These are phyloP conservation scores for Maccullochella peelii DNA, from an alignment of 2,113 vertebrate species.

Conservation along the genomic window DNA sequence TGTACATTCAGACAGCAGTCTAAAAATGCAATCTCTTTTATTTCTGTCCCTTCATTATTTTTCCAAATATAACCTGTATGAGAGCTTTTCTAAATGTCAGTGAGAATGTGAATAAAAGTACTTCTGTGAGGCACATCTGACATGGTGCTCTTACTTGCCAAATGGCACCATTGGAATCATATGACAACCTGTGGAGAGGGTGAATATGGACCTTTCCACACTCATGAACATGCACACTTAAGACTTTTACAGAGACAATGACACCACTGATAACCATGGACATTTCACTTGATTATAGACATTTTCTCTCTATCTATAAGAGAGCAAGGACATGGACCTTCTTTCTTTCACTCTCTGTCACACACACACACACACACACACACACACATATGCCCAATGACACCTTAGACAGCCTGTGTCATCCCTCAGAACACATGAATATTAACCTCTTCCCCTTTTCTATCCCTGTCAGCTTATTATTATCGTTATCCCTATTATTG, in stretches of 20 bases:
- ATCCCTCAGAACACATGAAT: constrained; percentile 2
- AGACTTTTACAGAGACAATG: constrained; percentile 8
- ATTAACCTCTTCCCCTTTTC: constrained; percentile 15
- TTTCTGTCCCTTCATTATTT: background rate
- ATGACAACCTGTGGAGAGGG: constrained; percentile 33
- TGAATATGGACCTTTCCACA: constrained; percentile 20
- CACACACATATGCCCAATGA: background rate
- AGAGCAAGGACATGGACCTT: background rate
- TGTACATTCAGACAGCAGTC: constrained; percentile 6
- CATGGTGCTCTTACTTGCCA: background rate
- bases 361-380: background rate
- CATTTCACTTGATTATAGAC: background rate
- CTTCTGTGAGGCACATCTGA: background rate
- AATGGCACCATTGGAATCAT: constrained; percentile 21
- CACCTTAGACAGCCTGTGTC: constrained; percentile 12
- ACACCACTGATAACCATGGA: background rate
- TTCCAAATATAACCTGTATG: background rate
- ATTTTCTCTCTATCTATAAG: background rate
- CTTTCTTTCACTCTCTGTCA: background rate
- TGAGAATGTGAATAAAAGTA: background rate
- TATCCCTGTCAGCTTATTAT: constrained; percentile 32
- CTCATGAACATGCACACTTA: constrained; percentile 13
- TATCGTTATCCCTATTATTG: constrained; percentile 23
- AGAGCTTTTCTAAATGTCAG: constrained; percentile 22
- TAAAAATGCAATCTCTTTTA: background rate